Percentiles rank a stretch among this genome's conserved stretches.
phyloP scores from a whole-genome alignment of 2,888 invertebrate species.

The Subacronicta megacephala region DNA sequence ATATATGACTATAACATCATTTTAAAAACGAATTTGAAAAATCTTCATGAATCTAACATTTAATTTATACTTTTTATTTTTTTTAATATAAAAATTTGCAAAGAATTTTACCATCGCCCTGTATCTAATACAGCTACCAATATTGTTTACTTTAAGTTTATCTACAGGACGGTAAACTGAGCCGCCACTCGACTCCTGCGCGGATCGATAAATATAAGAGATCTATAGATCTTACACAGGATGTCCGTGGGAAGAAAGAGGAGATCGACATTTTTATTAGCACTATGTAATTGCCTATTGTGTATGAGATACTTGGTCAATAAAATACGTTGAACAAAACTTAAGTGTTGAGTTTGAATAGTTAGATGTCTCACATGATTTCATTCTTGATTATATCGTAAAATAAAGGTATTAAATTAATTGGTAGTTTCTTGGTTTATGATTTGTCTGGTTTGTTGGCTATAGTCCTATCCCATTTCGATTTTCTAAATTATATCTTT shows the following conservation, averaged over 20 bases:
- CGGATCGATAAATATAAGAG: constrained; percentile 62
- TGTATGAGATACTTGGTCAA: constrained; percentile 1
- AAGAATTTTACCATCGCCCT: constrained; percentile 36
- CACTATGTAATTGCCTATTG: constrained; percentile 26
- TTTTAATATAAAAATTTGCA: background rate
- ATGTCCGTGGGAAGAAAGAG: constrained; percentile 56
- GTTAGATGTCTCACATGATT: too few species aligned
- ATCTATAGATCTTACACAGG: constrained; percentile 57
- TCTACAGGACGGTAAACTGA: constrained; percentile 59
- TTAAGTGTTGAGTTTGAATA: background rate
- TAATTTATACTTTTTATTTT: too few species aligned
- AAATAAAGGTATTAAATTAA: too few species aligned
- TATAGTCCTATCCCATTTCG: too few species aligned
- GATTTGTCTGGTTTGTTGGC: too few species aligned
- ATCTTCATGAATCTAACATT: background rate
- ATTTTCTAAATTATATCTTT: too few species aligned
- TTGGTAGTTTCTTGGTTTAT: too few species aligned
- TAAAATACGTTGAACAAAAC: background rate
- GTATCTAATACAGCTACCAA: constrained; percentile 42
- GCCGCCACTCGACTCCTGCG: constrained; percentile 59
- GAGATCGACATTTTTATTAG: constrained; percentile 50
- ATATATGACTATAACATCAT: too few species aligned
- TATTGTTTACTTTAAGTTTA: constrained; percentile 61
- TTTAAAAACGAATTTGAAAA: too few species aligned
- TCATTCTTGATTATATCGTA: too few species aligned